Percentiles rank a stretch among this genome's conserved stretches.
Evolutionary conservation across 2,797 vertebrate species (phyloP).

Genomic region (Coregonus suidteri): DNA sequence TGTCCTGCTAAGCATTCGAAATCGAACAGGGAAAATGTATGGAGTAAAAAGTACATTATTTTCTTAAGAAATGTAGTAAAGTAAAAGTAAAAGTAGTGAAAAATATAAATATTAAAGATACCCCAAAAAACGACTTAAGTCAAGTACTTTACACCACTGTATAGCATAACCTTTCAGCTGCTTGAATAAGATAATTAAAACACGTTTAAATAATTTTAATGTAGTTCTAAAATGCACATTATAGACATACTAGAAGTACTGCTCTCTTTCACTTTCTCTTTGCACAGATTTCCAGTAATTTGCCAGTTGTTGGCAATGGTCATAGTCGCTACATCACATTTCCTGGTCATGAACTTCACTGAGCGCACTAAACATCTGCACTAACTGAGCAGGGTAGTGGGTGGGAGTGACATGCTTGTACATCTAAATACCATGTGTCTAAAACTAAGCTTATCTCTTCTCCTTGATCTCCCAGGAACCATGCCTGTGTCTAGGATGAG

Average conservation of each 20-base stretch:
- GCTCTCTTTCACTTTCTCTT: neutral
- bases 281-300: neutral
- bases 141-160: too few relatives aligned
- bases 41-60: too few relatives aligned
- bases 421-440: neutral
- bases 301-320: neutral
- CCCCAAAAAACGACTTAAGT: too few relatives aligned
- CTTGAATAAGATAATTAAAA: neutral
- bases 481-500: slow-evolving; percentile 81
- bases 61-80: too few relatives aligned
- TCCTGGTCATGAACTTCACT: slow-evolving; percentile 18
- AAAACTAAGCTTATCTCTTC: neutral
- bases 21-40: too few relatives aligned
- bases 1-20: too few relatives aligned
- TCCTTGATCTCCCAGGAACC: slow-evolving; percentile 35
- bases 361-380: neutral
- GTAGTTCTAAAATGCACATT: neutral
- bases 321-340: neutral
- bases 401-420: neutral
- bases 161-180: neutral
- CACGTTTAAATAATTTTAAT: neutral
- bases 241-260: neutral
- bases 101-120: too few relatives aligned
- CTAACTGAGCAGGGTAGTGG: neutral
- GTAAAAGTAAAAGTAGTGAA: too few relatives aligned